A percentile compares a stretch with the other conserved stretches of the same genome.
Conservation (phyloP, 2,888 invertebrate genomes). For the Protonemura montana region DNA sequence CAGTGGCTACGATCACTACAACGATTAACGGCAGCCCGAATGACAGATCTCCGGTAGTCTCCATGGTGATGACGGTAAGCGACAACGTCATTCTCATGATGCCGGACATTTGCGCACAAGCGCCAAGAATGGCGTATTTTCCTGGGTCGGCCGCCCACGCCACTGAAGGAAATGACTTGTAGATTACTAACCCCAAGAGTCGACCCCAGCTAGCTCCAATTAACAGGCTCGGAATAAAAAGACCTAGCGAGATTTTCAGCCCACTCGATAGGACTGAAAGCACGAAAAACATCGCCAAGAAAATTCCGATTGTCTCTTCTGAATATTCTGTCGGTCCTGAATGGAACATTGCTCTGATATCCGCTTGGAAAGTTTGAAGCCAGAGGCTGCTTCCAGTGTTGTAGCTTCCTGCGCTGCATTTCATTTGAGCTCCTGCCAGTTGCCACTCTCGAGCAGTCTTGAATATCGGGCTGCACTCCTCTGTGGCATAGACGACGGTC, state of each 20-base stretch:
- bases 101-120: constrained; percentile 56
- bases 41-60: constrained; percentile 95
- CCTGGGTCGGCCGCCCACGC: constrained; percentile 72
- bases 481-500: constrained; percentile 83
- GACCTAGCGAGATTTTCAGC: constrained; percentile 89
- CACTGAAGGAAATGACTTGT: constrained; percentile 65
- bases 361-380: constrained; percentile 97
- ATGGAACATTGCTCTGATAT: constrained; percentile 92
- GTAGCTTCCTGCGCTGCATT: constrained; percentile 92
- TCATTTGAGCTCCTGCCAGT: constrained; percentile 81
- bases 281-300: constrained; percentile 85
- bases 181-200: constrained; percentile 79
- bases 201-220: constrained; percentile 99
- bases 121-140: constrained; percentile 36
- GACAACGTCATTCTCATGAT: constrained; percentile 98
- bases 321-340: constrained; percentile 83
- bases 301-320: constrained; percentile 77
- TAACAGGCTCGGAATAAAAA: constrained; percentile 94
- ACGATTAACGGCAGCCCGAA: constrained; percentile 96
- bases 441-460: constrained; percentile 64
- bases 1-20: constrained; percentile 94
- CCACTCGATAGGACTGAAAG: constrained; percentile 95
- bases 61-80: constrained; percentile 95
- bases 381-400: constrained; percentile 92
- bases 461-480: constrained; percentile 86